Base-by-base conservation (phyloP, 1,140 invertebrate genomes). In the Pseudomyrmex gracilis region DNA sequence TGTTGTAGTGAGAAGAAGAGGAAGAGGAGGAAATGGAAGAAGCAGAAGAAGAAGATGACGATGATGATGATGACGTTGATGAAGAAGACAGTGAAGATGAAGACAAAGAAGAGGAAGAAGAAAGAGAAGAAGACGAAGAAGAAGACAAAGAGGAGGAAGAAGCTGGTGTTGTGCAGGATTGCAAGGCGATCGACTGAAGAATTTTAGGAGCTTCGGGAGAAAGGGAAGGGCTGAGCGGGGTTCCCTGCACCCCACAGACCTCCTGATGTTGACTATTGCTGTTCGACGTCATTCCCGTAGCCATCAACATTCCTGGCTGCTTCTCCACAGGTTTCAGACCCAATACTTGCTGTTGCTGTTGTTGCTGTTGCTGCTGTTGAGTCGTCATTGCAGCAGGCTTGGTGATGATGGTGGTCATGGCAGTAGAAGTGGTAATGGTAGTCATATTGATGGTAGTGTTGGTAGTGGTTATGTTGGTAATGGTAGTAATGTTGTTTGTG, bases 221-320 rank as follows among this genome's bases (percentile, higher is more conserved):
- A 90, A 93, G 83, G 92, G 93, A 88, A 91, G 93, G 89, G 93
- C 90, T 89, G 92, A 91, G 92, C 88, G 92, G 90, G 66, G 76
- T 58, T 93, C 92, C 94, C 92, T 93, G 93, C 90, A 93, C 93
- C 93, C 92, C 94, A 94, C 93, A 95, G 94, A 94, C 94, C 94
- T 94, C 94, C 92, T 92, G 92, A 90, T 94, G 92, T 90, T 93
- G 93, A 86, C 90, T 89, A 89, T 83, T 89, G 78, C 89, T 77
- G 24, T 87, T 74, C 71, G 91, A 66, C 12, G 85, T 85, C 66
- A 87, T 70, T 68, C 87, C 83, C 53, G 84, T 78, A 9, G 87
- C 53, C 60, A 76, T 66, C 61, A 77, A 77, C 73, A 77, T 77
- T 77, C 61, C 64, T 20, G 57, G 60, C 58, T 77, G 73, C 24